Conservation (phyloP, 1,140 invertebrate species). For the Drosophila tsacasi region DNA sequence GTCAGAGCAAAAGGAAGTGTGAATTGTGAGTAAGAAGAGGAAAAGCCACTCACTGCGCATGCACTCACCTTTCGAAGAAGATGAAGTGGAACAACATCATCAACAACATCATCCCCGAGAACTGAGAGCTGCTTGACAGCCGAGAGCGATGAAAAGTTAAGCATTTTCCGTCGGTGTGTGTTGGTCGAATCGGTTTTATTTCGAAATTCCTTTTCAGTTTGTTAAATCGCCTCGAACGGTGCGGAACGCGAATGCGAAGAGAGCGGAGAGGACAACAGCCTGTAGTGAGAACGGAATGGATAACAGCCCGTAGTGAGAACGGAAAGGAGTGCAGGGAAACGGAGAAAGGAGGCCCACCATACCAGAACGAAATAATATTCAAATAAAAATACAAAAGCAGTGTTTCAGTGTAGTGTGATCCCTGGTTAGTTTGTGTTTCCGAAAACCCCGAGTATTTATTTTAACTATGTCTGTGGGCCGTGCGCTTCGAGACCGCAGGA, state of each 20-base stretch:
- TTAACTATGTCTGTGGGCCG: conserved; percentile 62
- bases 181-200: conserved; percentile 19
- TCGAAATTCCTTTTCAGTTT: conserved; percentile 71
- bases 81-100: conserved; percentile 33
- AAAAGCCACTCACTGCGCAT: conserved; percentile 41
- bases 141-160: conserved; percentile 17
- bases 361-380: conserved; percentile 4
- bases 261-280: conserved; percentile 38
- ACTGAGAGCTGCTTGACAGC: background rate
- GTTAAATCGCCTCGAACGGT: conserved; percentile 74
- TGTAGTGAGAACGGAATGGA: conserved; percentile 32
- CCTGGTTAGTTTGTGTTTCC: conserved; percentile 26
- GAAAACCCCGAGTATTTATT: background rate
- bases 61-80: conserved; percentile 15
- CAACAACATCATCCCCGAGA: conserved; percentile 31
- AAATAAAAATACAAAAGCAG: background rate
- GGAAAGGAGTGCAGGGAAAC: conserved; percentile 33
- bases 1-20: conserved; percentile 45
- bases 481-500: conserved; percentile 54
- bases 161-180: conserved; percentile 53
- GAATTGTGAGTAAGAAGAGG: background rate
- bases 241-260: conserved; percentile 59
- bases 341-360: conserved; percentile 31
- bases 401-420: conserved; percentile 25
- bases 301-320: conserved; percentile 34